Base-by-base conservation (phyloP, 2,797 vertebrate species). In the Xiphorhynchus erythropygius region DNA sequence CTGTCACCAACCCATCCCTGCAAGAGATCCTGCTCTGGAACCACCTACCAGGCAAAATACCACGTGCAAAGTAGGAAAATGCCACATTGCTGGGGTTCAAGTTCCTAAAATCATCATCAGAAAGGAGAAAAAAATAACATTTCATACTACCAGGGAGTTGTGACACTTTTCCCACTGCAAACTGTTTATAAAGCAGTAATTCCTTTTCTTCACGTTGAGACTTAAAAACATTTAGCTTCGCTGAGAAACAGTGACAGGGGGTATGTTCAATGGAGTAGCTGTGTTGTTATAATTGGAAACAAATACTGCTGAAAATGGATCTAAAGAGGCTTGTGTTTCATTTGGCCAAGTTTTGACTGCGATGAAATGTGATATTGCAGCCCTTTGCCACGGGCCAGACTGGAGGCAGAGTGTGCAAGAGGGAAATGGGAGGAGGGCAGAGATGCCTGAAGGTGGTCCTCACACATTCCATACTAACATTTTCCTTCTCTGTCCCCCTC, bases 261-360 rank as follows among this genome's bases (percentile, higher is more conserved):
- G 5, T n/a, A 19, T 28, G 33, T 75, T 90, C 55, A 37, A 44
- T 30, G 71, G 59, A 86, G 55, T 73, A 93, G 55, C 63, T 71
- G 42, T 79, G 47, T 52, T 78, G 32, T 65, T 82, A 73, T 53
- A 90, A 74, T 46, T 91, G 55, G 78, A 96, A 95, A 94, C 62
- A 85, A 94, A 39, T 62, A 55, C 78, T 87, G 55, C 32, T 68
- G 87, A 82, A 94, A 96, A 96, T 13, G 18, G 60, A 88, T 84
- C 91, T 91, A 53, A 84, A 90, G 65, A 64, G 70, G 30, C 18
- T 84, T 70, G 67, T 73, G 67, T 82, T 94, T 93, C 77, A 33
- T 75, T 91, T 93, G 87, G 76, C 91, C 84, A 59, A 93, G 28
- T 49, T 79, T 74, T 0, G 12, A 18, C 47, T 84, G 81, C 30